Evolutionary conservation across 2,888 invertebrate species (phyloP), one percentile per base, ranked within the genome.

Genomic region (Ferrisia virgata): DNA sequence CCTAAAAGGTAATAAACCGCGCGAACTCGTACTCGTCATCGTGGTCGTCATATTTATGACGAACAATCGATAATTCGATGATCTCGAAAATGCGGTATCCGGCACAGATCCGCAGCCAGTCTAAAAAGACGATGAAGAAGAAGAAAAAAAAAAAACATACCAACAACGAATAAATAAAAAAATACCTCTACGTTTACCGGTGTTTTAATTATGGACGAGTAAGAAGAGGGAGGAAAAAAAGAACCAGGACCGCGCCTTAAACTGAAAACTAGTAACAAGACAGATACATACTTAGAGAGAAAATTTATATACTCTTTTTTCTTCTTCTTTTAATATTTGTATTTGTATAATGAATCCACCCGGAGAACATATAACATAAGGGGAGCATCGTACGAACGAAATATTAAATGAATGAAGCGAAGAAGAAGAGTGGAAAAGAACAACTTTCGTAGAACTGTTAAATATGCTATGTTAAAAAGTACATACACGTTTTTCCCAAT

Each of bases 1-100:
- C n/a, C n/a, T 64, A 64, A 64, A 64, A 64, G 28, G 28, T 64
- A 22, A 43, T 43, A 64, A 64, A 64, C 64, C 64, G 64, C 64
- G 64, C 64, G 64, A 64, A 64, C 64, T 64, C 18, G 8, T n/a
- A 43, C 47, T n/a, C 22, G 22, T 53, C 53, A 0, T 22, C 22
- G 13, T 40, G 11, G 6, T 13, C 11, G 18, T 53, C 8, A 22
- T 53, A 53, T 53, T 53, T 64, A 64, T 28, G 64, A 64, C 15
- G 64, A 64, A 64, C 64, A 28, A 64, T 64, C 64, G 64, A 64
- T 53, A 64, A 64, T 64, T 64, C 64, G 64, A 53, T 22, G 53
- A 53, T 53, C 47, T n/a, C 15, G 3, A n/a, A n/a, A n/a, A n/a
- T n/a, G n/a, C n/a, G n/a, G n/a, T n/a, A n/a, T n/a, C n/a, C n/a